These are phyloP conservation scores for Tringa solitaria DNA, from an alignment of 2,113 vertebrate species.

Conservation along the genomic window DNA sequence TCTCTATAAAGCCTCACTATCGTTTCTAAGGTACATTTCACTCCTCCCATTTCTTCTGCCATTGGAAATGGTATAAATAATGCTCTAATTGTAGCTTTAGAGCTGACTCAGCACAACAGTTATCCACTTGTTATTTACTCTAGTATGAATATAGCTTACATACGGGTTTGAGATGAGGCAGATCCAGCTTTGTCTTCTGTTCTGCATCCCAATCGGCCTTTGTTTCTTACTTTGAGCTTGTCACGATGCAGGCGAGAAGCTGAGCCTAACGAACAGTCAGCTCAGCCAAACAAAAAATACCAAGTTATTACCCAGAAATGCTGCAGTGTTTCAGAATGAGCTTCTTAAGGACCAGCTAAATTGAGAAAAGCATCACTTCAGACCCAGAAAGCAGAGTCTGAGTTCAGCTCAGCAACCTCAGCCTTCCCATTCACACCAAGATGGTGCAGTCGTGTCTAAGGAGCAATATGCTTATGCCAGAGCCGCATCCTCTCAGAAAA, in stretches of 20 bases:
- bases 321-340: background rate
- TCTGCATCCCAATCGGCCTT: fast-evolving
- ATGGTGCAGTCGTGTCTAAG: background rate
- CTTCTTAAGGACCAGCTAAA: background rate
- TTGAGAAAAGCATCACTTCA: background rate
- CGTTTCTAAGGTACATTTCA: background rate
- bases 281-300: background rate
- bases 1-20: background rate
- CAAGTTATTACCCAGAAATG: background rate
- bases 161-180: background rate
- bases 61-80: background rate
- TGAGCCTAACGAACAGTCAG: background rate
- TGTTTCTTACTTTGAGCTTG: background rate
- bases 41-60: background rate
- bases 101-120: background rate
- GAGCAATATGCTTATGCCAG: background rate
- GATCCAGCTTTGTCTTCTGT: background rate
- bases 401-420: background rate
- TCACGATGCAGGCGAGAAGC: background rate
- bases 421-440: background rate
- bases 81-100: background rate
- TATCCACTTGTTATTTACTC: background rate
- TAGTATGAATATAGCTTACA: background rate
- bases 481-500: background rate
- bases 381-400: fast-evolving